Evolutionary conservation across 2,888 invertebrate genomes (phyloP).

Genomic region (Hyppa rectilinea): DNA sequence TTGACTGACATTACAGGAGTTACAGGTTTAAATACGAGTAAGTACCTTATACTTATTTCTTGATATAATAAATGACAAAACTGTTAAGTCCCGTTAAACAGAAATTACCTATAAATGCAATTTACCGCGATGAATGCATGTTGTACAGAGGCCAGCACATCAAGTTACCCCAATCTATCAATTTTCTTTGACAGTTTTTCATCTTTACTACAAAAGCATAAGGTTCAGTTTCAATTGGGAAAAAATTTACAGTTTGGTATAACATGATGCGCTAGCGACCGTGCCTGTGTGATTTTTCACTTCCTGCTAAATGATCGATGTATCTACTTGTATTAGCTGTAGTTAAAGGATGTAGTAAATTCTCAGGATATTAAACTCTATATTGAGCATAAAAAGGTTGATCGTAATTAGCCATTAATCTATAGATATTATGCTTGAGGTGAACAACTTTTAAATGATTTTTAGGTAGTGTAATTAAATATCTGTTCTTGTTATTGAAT

Average conservation of each 20-base stretch:
- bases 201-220: too few species aligned
- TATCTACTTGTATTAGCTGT: background rate
- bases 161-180: too few species aligned
- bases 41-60: background rate
- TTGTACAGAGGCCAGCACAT: too few species aligned
- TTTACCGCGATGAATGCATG: background rate
- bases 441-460: background rate
- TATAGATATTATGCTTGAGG: slow-evolving; percentile 5
- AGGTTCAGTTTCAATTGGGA: too few species aligned
- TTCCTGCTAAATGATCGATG: slow-evolving; percentile 1
- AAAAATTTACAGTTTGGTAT: too few species aligned
- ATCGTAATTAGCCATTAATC: too few species aligned
- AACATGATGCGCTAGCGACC: too few species aligned
- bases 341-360: too few species aligned
- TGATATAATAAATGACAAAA: slow-evolving; percentile 12
- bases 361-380: too few species aligned
- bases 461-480: background rate
- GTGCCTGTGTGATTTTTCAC: background rate
- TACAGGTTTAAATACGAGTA: background rate
- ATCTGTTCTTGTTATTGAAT: too few species aligned
- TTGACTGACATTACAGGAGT: background rate
- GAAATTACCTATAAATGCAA: background rate
- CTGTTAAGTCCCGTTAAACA: slow-evolving; percentile 11
- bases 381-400: too few species aligned
- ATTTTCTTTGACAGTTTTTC: too few species aligned